These are phyloP conservation scores for Drosophila parabipectinata DNA, from an alignment of 1,140 invertebrate species.

Conservation along the genomic window DNA sequence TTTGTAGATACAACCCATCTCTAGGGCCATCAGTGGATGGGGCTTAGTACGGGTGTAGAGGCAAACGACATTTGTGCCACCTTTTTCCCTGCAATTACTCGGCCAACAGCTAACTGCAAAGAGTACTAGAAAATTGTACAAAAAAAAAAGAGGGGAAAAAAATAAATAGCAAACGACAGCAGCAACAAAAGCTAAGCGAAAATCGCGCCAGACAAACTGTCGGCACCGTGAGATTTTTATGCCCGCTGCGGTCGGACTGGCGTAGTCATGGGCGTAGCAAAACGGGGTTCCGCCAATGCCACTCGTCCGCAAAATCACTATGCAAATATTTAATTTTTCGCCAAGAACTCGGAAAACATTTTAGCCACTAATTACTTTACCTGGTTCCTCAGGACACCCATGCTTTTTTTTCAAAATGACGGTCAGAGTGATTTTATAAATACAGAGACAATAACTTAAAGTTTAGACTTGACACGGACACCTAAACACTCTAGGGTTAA, in stretches of 20 bases:
- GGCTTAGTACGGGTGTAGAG: slow-evolving; percentile 21
- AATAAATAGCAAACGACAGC: slow-evolving; percentile 20
- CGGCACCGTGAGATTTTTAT: slow-evolving; percentile 77
- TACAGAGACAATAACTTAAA: neutral
- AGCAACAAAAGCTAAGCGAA: slow-evolving; percentile 55
- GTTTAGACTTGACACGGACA: neutral
- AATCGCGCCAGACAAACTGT: slow-evolving; percentile 79
- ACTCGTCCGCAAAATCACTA: neutral
- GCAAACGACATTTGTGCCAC: slow-evolving; percentile 74
- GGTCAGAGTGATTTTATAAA: neutral
- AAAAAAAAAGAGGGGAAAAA: neutral
- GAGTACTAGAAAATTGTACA: slow-evolving; percentile 9
- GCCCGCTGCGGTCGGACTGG: slow-evolving; percentile 34
- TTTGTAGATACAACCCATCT: slow-evolving; percentile 6
- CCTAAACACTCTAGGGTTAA: neutral
- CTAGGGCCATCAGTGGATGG: slow-evolving; percentile 16
- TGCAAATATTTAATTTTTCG: neutral
- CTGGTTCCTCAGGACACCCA: neutral
- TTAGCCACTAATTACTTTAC: neutral
- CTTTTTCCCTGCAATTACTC: slow-evolving; percentile 79
- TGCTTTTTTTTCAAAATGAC: neutral
- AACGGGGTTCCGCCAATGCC: neutral
- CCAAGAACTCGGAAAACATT: neutral
- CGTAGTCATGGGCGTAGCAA: slow-evolving; percentile 10
- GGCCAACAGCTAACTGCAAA: slow-evolving; percentile 48